Percentiles rank a stretch among this genome's conserved stretches.
Conservation (phyloP, 2,113 vertebrate species). For the Arizona elegans region DNA sequence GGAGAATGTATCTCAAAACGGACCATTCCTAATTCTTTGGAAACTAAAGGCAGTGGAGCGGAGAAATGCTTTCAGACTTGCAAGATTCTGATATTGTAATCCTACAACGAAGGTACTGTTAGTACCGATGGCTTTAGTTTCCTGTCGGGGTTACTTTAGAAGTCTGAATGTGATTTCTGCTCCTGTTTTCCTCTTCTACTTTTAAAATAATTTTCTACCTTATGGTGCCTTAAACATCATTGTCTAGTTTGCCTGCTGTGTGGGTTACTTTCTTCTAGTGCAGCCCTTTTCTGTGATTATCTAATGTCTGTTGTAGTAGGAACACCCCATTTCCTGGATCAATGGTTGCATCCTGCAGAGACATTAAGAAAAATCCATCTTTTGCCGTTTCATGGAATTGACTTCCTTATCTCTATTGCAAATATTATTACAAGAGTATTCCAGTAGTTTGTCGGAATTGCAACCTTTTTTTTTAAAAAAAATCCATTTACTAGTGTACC, state of each 20-base stretch:
- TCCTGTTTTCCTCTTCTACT: not conserved
- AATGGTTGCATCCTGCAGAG: not conserved
- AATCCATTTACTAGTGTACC: not conserved
- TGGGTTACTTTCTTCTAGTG: not conserved
- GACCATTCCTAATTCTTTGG: not conserved
- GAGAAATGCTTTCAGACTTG: not conserved
- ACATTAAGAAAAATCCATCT: not conserved
- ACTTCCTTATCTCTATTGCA: not conserved
- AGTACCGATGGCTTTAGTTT: not conserved
- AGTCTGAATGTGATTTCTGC: not conserved
- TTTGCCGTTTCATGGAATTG: not conserved
- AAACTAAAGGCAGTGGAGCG: not conserved
- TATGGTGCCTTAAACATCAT: not conserved
- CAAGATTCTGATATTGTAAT: not conserved
- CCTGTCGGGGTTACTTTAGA: not conserved
- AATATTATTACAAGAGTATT: not conserved
- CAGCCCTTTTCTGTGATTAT: not conserved
- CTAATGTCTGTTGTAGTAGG: not conserved
- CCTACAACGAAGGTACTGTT: not conserved
- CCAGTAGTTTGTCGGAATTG: not conserved
- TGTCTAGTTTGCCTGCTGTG: not conserved
- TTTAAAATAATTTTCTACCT: not conserved
- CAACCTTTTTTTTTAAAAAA: not conserved
- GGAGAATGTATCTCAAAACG: not conserved
- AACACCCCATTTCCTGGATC: not conserved